These are phyloP conservation scores for Danionella dracula DNA, from an alignment of 2,797 vertebrate species.

Conservation along the genomic window DNA sequence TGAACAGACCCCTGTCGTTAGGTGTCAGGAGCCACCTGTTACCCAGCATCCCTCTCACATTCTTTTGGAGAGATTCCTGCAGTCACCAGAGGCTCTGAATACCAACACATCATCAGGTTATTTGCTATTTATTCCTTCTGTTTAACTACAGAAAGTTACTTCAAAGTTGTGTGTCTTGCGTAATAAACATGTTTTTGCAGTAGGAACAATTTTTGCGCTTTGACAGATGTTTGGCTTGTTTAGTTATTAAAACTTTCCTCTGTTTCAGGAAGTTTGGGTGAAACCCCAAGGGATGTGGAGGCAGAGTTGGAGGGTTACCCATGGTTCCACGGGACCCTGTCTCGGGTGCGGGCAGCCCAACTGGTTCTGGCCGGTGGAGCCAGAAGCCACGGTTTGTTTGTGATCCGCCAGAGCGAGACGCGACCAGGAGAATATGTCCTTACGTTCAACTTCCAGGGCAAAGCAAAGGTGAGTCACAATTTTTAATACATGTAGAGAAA, in stretches of 20 bases:
- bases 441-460: constrained; percentile 98
- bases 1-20: constrained; percentile 68
- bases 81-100: constrained; percentile 75
- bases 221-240: too few relatives aligned
- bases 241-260: background rate
- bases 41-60: constrained; percentile 82
- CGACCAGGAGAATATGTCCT: constrained; percentile 94
- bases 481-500: too few relatives aligned
- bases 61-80: constrained; percentile 87
- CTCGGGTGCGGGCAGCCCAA: constrained; percentile 88
- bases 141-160: too few relatives aligned
- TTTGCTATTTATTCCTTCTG: too few relatives aligned
- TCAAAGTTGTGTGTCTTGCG: too few relatives aligned
- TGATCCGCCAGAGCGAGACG: constrained; percentile 94
- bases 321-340: constrained; percentile 95
- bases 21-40: constrained; percentile 72
- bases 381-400: constrained; percentile 88
- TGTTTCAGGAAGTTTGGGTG: constrained; percentile 48
- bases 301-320: constrained; percentile 78
- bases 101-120: constrained; percentile 67
- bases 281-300: constrained; percentile 67
- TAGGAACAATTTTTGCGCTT: too few relatives aligned
- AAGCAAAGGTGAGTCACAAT: constrained; percentile 82
- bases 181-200: too few relatives aligned
- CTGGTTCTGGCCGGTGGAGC: constrained; percentile 85